Percentiles rank a stretch among this genome's conserved stretches.
These are phyloP conservation scores for Trypoxylus dichotomus DNA, from an alignment of 1,140 invertebrate species.

Conservation along the genomic window DNA sequence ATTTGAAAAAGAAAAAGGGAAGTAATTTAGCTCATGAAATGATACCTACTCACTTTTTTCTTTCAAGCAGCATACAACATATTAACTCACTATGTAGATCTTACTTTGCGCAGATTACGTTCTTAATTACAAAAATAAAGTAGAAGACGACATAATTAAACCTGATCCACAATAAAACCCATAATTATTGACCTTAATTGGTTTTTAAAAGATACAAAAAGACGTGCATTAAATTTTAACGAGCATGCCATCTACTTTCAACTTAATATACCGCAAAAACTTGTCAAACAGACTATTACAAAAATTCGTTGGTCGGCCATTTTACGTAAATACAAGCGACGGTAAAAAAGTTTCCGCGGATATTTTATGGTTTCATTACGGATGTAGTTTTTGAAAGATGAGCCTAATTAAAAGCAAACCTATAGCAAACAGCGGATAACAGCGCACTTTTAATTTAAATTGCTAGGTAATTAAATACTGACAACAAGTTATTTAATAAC, in stretches of 20 bases:
- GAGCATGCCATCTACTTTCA: not conserved
- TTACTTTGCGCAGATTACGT: not conserved
- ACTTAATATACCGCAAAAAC: not conserved
- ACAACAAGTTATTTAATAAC: not conserved
- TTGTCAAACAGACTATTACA: not conserved
- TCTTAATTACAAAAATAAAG: not conserved
- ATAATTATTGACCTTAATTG: not conserved
- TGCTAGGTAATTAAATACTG: not conserved
- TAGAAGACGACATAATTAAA: not conserved
- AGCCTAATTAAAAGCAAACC: not conserved
- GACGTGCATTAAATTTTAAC: not conserved
- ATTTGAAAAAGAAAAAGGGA: too few relatives aligned
- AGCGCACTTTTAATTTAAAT: not conserved
- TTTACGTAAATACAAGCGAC: too few relatives aligned
- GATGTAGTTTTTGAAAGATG: not conserved
- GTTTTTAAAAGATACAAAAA: not conserved
- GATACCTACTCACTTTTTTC: too few relatives aligned
- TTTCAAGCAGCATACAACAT: too few relatives aligned
- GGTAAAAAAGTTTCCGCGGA: not conserved
- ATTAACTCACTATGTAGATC: not conserved
- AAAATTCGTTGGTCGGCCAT: not conserved
- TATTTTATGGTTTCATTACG: not conserved
- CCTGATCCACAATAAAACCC: not conserved
- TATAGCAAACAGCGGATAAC: not conserved
- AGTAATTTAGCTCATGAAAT: too few relatives aligned